Percentiles rank a stretch among this genome's conserved stretches.
Evolutionary conservation across 2,888 invertebrate species (phyloP).

Genomic region (Nymphalis c-album): DNA sequence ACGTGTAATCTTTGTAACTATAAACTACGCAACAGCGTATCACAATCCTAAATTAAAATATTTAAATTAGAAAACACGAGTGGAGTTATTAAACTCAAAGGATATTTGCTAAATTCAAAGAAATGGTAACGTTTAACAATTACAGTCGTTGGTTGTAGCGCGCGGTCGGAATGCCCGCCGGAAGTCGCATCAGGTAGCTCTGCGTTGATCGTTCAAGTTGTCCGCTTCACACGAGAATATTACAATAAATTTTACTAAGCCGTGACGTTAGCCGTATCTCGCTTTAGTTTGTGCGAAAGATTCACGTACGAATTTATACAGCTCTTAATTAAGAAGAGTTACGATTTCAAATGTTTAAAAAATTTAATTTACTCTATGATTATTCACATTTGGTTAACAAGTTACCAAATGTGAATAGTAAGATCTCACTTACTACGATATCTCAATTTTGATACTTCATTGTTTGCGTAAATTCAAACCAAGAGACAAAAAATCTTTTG

Average conservation of each 20-base stretch:
- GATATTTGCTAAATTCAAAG: constrained; percentile 24
- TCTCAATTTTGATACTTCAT: background rate
- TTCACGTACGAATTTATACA: background rate
- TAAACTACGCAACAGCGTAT: too few relatives aligned
- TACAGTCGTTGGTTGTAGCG: constrained; percentile 40
- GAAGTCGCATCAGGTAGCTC: constrained; percentile 71
- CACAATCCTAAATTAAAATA: too few relatives aligned
- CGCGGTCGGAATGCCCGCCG: constrained; percentile 65
- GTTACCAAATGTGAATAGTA: too few relatives aligned
- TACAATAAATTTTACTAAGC: constrained; percentile 8
- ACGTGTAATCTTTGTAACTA: too few relatives aligned
- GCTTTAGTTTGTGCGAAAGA: background rate
- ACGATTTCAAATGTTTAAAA: too few relatives aligned
- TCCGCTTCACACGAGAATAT: constrained; percentile 26
- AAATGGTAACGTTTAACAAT: constrained; percentile 21
- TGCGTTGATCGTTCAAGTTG: constrained; percentile 42
- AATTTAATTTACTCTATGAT: too few relatives aligned
- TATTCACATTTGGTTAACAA: too few relatives aligned
- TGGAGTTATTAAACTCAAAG: background rate
- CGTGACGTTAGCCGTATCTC: background rate
- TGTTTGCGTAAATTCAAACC: background rate
- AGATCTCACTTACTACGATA: background rate
- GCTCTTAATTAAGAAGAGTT: too few relatives aligned
- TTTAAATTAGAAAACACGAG: too few relatives aligned
- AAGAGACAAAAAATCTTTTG: background rate